Evolutionary conservation across 1,140 invertebrate genomes (phyloP), one percentile per base, ranked within the genome.

Genomic region (Drosophila neocordata): DNA sequence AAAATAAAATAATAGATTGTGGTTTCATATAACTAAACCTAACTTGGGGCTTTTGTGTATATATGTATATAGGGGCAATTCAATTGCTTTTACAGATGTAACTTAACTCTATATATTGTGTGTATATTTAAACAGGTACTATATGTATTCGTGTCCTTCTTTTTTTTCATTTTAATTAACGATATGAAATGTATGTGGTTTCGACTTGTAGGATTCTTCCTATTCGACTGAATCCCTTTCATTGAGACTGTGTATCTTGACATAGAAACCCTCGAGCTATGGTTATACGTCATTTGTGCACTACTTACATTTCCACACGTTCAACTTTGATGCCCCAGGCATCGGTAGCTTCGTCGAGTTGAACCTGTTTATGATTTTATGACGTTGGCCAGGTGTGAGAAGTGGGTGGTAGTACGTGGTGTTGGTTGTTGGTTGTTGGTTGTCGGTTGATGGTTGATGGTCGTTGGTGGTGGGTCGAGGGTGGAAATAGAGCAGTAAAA

Each of bases 311-410:
- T 94, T 98, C 98, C 48, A 99, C 97, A 72, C 98, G 93, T 92
- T 99, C 97, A 13, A 99, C 97, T 93, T 98, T 98, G 75, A 99
- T 98, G 15, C 98, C 98, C 98, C 98, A 99, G 20, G 96, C 95
- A 88, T 98, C 97, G 9, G 98, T 99, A 12, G 97, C 97, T 91
- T 98, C 97, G 91, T 98, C 97, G 51, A 99, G 92, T 5, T 95
- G 93, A 35, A 94, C 78, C 90, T 91, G 97, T 97, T 87, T 87
- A 79, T 87, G 82, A 87, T 70, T 79, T 79, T 68, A 78, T 77
- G 44, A 70, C 24, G 55, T 67, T 59, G 38, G 66, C 56, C 77
- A 75, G 74, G 78, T 78, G 68, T 69, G 52, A 44, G 37, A 35
- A 52, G 56, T 70, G 41, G 56, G 18, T 52, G 41, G 66, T 62